A percentile compares a stretch with the other conserved stretches of the same genome.
phyloP scores from a whole-genome alignment of 2,888 invertebrate species.

The Tryphoninae sp. region DNA sequence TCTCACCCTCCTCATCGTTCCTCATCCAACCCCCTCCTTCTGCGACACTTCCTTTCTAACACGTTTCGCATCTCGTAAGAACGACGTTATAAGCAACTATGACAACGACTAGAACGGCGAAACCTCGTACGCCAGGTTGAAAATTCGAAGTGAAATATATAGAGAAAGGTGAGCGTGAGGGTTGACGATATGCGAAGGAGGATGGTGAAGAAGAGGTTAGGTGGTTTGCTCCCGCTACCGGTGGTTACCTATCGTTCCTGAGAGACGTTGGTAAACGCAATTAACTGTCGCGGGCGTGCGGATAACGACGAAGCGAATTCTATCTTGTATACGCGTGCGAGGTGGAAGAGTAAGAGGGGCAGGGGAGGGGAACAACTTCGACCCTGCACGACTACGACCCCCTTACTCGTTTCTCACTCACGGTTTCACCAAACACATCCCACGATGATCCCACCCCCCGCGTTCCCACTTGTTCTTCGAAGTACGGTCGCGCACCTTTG shows the following conservation, averaged over 20 bases:
- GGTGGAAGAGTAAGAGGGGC: slow-evolving; percentile 28
- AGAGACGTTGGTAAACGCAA: slow-evolving; percentile 66
- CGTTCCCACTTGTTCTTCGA: slow-evolving; percentile 19
- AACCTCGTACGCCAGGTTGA: slow-evolving; percentile 28
- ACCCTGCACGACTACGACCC: too few species aligned
- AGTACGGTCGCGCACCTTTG: slow-evolving; percentile 38
- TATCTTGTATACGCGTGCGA: slow-evolving; percentile 48
- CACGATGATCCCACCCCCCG: slow-evolving; percentile 22
- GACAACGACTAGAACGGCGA: slow-evolving; percentile 47
- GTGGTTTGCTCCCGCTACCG: slow-evolving; percentile 49
- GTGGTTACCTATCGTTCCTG: slow-evolving; percentile 62
- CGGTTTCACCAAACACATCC: neutral
- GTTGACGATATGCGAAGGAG: slow-evolving; percentile 1
- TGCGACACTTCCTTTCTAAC: slow-evolving; percentile 19
- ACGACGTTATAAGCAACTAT: slow-evolving; percentile 61
- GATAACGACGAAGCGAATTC: slow-evolving; percentile 59
- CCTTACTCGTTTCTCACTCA: slow-evolving; percentile 25
- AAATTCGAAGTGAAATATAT: slow-evolving; percentile 50
- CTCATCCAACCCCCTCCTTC: neutral
- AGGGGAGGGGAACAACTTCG: slow-evolving; percentile 39
- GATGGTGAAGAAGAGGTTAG: neutral
- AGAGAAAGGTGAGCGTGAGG: slow-evolving; percentile 11
- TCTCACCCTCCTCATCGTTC: slow-evolving; percentile 28
- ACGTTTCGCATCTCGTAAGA: slow-evolving; percentile 53
- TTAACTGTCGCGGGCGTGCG: slow-evolving; percentile 66